Evolutionary conservation across 2,888 invertebrate genomes (phyloP), one percentile per base, ranked within the genome.

Genomic region (Xestia rhomboidea): DNA sequence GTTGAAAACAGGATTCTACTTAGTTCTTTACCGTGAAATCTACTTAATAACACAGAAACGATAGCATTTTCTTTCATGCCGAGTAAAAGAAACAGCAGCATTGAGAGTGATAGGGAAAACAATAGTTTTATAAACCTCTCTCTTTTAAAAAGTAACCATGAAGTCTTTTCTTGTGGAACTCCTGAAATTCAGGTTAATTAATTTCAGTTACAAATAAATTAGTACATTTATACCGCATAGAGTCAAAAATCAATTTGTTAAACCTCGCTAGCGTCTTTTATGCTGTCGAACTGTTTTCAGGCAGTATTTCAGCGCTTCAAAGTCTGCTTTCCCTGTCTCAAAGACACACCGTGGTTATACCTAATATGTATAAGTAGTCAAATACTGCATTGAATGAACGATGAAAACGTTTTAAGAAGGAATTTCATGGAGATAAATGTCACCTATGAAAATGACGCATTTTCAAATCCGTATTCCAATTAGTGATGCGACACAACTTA

Each of bases 401-500:
- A 75, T 30, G 30, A 51, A 75, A 54, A 66, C 18, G 49, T 69
- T n/a, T 24, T 10, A 30, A 34, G 18, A 27, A 34, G 10, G 15
- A n/a, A 57, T 38, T 10, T 54, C n/a, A n/a, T 27, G 15, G 7
- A 51, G 41, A 44, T 34, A 21, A 15, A 41, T 34, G 27, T 51
- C 30, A 13, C 27, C 0, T 18, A 8, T 21, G 5, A 7, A n/a
- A 27, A 24, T 60, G 57, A 38, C 51, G 62, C 38, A 70, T 44
- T 76, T n/a, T 57, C 30, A 49, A 67, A 72, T 21, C 57, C 6
- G 24, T 18, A 34, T 83, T 82, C 15, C 38, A 5, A 46, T 41
- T 71, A 76, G 46, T 62, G 76, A 64, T 78, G 76, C 78, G 85
- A 51, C 72, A 81, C 78, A 85, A 77, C 64, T 69, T 49, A 72